Conservation (phyloP, 1,140 invertebrate genomes). For the Popillia japonica region DNA sequence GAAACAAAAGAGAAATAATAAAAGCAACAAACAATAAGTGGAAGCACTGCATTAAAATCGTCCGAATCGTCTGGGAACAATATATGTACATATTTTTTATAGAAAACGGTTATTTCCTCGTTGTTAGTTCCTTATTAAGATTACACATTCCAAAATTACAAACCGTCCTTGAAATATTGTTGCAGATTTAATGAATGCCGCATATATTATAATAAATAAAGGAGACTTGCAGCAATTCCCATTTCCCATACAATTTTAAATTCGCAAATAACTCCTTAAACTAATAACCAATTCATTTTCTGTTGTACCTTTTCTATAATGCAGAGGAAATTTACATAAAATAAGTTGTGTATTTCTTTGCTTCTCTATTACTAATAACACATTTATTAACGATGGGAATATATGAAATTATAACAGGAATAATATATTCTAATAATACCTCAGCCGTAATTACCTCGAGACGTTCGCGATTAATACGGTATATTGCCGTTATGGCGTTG, state of each 20-base stretch:
- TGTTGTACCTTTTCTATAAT: background rate
- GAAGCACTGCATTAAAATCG: no score
- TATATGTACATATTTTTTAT: no score
- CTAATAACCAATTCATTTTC: background rate
- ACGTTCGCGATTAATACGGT: background rate
- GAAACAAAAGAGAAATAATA: no score
- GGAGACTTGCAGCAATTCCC: background rate
- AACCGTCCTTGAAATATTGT: no score
- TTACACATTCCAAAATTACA: no score
- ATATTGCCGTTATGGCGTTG: background rate
- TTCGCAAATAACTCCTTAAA: background rate
- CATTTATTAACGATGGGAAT: slow-evolving; percentile 15
- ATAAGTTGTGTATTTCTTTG: background rate
- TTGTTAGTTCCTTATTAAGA: no score
- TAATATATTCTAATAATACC: slow-evolving; percentile 8
- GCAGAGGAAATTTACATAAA: background rate
- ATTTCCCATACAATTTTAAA: background rate
- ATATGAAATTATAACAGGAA: slow-evolving; percentile 7
- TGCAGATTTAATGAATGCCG: no score
- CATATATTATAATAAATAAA: no score
- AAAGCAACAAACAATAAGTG: no score
- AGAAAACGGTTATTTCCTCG: no score
- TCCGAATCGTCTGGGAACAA: no score
- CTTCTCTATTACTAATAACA: background rate
- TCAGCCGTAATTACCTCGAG: background rate